Evolutionary conservation across 1,140 invertebrate genomes (phyloP).

Genomic region (Himalopsyche phryganea): DNA sequence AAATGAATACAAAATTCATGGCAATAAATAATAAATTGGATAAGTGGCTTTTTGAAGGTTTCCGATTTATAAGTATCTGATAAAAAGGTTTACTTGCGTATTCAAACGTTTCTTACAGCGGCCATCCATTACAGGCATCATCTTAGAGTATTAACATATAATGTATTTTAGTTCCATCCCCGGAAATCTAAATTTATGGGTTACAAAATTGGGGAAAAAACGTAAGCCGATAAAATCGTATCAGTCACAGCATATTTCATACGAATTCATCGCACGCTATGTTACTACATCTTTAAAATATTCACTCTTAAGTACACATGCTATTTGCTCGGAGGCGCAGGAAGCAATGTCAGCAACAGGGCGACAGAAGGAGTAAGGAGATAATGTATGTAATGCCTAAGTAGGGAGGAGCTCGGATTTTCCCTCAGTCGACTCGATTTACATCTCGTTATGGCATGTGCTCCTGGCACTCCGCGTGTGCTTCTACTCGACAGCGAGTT

Average conservation of each 20-base stretch:
- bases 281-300: slow-evolving; percentile 3
- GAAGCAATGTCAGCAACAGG: slow-evolving; percentile 7
- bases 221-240: slow-evolving; percentile 18
- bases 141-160: slow-evolving; percentile 17
- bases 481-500: background rate
- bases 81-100: too few relatives aligned
- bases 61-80: too few relatives aligned
- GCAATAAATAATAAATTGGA: too few relatives aligned
- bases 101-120: too few relatives aligned
- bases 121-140: background rate
- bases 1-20: too few relatives aligned
- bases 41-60: too few relatives aligned
- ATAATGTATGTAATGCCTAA: slow-evolving; percentile 27
- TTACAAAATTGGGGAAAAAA: slow-evolving; percentile 1
- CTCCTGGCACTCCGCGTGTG: background rate
- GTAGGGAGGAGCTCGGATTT: slow-evolving; percentile 22
- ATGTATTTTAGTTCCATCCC: slow-evolving; percentile 14
- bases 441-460: slow-evolving; percentile 20
- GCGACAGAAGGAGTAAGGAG: slow-evolving; percentile 10
- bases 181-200: slow-evolving; percentile 10
- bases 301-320: slow-evolving; percentile 10
- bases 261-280: slow-evolving; percentile 10
- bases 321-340: background rate
- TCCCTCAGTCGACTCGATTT: slow-evolving; percentile 23
- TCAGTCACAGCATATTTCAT: slow-evolving; percentile 3